Conservation (phyloP, 2,113 vertebrate genomes). For the Elachura formosa region DNA sequence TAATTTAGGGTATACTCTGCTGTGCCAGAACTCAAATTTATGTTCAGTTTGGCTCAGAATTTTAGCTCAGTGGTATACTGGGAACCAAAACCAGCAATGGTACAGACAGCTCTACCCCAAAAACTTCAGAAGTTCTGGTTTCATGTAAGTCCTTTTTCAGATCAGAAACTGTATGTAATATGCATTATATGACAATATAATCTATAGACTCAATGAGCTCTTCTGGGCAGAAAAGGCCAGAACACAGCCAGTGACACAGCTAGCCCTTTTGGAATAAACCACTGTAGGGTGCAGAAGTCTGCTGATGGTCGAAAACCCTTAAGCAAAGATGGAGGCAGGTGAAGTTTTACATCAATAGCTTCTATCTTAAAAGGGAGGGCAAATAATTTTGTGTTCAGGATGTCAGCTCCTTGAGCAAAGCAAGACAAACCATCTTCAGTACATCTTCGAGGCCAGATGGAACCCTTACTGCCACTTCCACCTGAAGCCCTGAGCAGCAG, state of each 20-base stretch:
- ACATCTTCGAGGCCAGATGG: neutral
- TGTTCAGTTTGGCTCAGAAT: neutral
- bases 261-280: neutral
- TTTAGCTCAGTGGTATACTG: neutral
- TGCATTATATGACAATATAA: neutral
- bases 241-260: neutral
- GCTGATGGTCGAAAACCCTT: neutral
- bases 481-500: neutral
- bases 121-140: neutral
- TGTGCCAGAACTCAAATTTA: neutral
- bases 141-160: neutral
- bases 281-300: rapidly evolving
- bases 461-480: rapidly evolving
- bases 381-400: neutral
- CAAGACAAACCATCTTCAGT: neutral
- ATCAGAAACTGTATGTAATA: neutral
- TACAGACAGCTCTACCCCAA: neutral
- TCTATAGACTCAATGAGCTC: neutral
- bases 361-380: neutral
- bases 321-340: neutral
- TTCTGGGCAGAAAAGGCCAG: neutral
- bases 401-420: neutral
- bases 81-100: neutral
- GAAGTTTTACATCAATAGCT: neutral
- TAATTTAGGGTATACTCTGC: no score